These are phyloP conservation scores for Phania funesta DNA, from an alignment of 2,888 invertebrate genomes.

Conservation along the genomic window DNA sequence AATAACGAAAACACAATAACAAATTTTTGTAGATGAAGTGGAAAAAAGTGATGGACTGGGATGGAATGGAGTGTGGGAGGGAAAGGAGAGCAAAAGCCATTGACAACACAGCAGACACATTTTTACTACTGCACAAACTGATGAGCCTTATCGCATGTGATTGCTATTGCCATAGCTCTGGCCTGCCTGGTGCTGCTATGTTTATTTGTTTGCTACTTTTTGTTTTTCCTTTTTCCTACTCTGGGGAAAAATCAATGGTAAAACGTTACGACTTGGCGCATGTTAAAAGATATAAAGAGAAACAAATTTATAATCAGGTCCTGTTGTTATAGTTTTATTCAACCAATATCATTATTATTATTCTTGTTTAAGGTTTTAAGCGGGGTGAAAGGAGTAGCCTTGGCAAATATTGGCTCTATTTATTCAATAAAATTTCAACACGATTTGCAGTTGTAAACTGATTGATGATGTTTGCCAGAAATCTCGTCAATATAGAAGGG, in stretches of 20 bases:
- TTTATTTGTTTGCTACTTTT: neutral
- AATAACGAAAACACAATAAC: slow-evolving; percentile 20
- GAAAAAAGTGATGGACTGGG: neutral
- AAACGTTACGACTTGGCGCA: slow-evolving; percentile 53
- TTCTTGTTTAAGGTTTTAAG: neutral
- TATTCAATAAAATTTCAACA: slow-evolving; percentile 8
- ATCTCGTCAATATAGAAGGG: neutral
- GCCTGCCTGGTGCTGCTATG: neutral
- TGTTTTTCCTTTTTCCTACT: slow-evolving; percentile 18
- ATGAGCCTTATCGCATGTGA: slow-evolving; percentile 32
- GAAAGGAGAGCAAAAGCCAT: slow-evolving; percentile 18
- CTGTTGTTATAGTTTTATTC: slow-evolving; percentile 55
- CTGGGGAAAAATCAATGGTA: slow-evolving; percentile 66
- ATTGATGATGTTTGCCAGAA: slow-evolving; percentile 28
- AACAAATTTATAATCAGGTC: slow-evolving; percentile 9
- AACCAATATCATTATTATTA: slow-evolving; percentile 45
- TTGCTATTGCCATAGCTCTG: slow-evolving; percentile 22
- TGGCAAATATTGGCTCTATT: neutral
- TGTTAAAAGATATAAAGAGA: slow-evolving; percentile 31
- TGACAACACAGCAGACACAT: slow-evolving; percentile 39
- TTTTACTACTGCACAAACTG: slow-evolving; percentile 18
- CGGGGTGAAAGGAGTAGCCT: neutral
- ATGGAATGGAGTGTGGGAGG: neutral
- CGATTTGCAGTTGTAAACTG: neutral
- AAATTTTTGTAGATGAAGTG: slow-evolving; percentile 19